A percentile compares a stretch with the other conserved stretches of the same genome.
Evolutionary conservation across 2,113 vertebrate species (phyloP).

Genomic region (Macrotis lagotis): DNA sequence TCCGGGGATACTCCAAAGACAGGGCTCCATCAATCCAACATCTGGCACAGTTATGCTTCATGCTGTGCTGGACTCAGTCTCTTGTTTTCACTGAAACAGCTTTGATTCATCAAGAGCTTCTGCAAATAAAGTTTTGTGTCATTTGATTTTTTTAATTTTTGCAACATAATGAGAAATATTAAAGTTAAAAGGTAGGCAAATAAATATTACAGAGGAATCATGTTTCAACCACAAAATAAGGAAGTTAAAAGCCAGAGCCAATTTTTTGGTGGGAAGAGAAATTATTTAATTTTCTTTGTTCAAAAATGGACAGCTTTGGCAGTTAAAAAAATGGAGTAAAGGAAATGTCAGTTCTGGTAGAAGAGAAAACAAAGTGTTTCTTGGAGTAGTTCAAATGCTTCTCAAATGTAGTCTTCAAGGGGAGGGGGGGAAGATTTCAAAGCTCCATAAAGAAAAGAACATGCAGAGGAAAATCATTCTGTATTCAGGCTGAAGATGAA

Average conservation of each 20-base stretch:
- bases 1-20: neutral
- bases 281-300: constrained; percentile 5
- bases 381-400: neutral
- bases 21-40: neutral
- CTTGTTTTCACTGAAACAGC: neutral
- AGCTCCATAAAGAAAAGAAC: neutral
- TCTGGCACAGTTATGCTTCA: neutral
- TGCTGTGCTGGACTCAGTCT: neutral
- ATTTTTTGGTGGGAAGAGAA: neutral
- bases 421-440: neutral
- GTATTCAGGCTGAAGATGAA: neutral
- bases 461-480: constrained; percentile 5
- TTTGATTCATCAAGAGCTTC: neutral
- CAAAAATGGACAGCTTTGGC: neutral
- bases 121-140: neutral
- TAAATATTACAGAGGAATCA: neutral
- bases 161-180: neutral
- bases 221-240: constrained; percentile 40
- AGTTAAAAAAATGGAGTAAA: constrained; percentile 31
- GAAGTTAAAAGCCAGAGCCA: constrained; percentile 19
- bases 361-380: neutral
- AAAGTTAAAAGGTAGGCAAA: neutral
- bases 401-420: neutral
- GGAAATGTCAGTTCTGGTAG: neutral
- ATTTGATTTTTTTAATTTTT: constrained; percentile 7